A percentile compares a stretch with the other conserved stretches of the same genome.
phyloP scores from a whole-genome alignment of 2,113 vertebrate genomes.

The Helogale parvula region DNA sequence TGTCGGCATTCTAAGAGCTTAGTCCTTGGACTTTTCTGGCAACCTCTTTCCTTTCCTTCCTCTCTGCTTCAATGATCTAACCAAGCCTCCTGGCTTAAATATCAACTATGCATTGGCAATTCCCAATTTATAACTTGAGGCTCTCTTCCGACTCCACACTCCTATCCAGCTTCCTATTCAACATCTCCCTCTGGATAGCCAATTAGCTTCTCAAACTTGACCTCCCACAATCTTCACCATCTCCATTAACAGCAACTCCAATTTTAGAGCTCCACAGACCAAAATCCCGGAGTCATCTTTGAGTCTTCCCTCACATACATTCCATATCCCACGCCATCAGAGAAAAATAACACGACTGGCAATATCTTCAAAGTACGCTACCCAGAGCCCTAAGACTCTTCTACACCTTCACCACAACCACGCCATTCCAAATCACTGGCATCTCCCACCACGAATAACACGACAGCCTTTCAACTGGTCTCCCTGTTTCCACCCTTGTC shows the following conservation, averaged over 20 bases:
- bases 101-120: background rate
- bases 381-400: background rate
- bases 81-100: background rate
- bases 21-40: background rate
- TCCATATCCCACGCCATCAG: background rate
- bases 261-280: background rate
- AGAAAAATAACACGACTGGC: background rate
- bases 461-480: background rate
- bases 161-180: background rate
- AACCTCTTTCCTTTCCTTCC: background rate
- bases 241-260: background rate
- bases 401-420: no score
- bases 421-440: background rate
- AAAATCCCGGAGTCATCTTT: background rate
- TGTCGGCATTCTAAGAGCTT: background rate
- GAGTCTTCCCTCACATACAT: background rate
- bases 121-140: background rate
- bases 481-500: background rate
- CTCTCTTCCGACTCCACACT: background rate
- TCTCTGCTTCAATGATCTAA: background rate
- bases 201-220: background rate
- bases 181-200: background rate
- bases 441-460: background rate
- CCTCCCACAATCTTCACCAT: background rate
- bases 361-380: background rate